Evolutionary conservation across 2,113 vertebrate genomes (phyloP).

Genomic region (Trematocara macrostoma): DNA sequence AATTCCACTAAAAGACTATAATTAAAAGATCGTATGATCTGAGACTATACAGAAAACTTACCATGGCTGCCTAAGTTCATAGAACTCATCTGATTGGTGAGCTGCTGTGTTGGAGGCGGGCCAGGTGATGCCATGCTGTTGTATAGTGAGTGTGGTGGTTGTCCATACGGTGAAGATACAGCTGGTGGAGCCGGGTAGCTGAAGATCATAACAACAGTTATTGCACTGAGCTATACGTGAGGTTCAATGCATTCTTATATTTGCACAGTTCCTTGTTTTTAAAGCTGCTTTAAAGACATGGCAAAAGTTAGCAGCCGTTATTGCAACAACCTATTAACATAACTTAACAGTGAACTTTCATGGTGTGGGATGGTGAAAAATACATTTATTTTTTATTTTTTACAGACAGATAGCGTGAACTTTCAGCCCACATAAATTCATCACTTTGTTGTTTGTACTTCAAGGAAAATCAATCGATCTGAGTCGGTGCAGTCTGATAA

Average conservation of each 20-base stretch:
- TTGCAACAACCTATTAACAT: background rate
- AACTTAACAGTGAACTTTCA: background rate
- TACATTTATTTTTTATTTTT: background rate
- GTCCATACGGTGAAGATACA: conserved; percentile 56
- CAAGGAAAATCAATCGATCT: background rate
- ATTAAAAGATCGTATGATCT: background rate
- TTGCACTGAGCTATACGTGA: background rate
- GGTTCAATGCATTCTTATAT: background rate
- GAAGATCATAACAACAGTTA: background rate
- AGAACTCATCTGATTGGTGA: conserved; percentile 80
- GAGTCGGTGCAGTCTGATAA: background rate
- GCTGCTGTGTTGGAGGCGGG: conserved; percentile 71
- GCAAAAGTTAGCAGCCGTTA: background rate
- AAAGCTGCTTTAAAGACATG: background rate
- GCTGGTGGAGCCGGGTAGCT: conserved; percentile 59
- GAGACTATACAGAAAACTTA: conserved; percentile 40
- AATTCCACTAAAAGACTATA: background rate
- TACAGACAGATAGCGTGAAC: background rate
- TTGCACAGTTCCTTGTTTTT: background rate
- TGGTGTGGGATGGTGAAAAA: background rate
- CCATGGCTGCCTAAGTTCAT: conserved; percentile 86
- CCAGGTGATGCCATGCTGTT: conserved; percentile 58
- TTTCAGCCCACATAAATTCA: background rate
- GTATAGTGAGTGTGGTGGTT: conserved; percentile 61
- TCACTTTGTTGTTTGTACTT: background rate